Base-by-base conservation (phyloP, 2,888 invertebrate genomes). In the Cancer borealis region DNA sequence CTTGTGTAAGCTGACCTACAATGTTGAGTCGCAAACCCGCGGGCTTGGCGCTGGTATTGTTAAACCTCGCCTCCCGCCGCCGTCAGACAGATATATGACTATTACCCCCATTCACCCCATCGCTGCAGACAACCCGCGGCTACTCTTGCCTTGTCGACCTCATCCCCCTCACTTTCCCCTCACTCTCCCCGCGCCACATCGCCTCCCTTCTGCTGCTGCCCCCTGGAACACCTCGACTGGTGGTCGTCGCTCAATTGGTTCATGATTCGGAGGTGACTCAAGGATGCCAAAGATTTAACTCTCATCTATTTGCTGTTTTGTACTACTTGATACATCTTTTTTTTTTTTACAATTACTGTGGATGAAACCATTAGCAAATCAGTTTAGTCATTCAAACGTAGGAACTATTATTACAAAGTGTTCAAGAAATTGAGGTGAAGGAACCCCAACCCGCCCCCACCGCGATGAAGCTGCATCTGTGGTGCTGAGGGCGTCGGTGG, bases 221-320 rank as follows among this genome's bases (percentile, higher is more conserved):
- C 30, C 79, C 79, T 12, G 79, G 26, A 84, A 84, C 12, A 14
- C 79, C 30, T 84, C 14, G 39, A 14, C 10, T 26, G 79, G 39
- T 84, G 79, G 30, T 26, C 66, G 66, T 66, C 79, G 21, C 73
- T 84, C 79, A 30, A 84, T 84, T 84, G 79, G 79, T 30, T 84
- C 79, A 84, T 39, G 12, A 84, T 84, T 73, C 66, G n/a, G 21
- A 73, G 66, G n/a, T 73, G 66, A 73, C 66, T 12, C 30, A 26
- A 84, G 79, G 39, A 84, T 84, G 79, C 79, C 79, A 84, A 84
- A 84, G 79, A 84, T 39, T 84, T 73, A 73, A n/a, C 21, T 73
- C 66, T 73, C 66, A 73, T 73, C 66, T 73, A 6, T 73, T 73
- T n/a, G 66, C 21, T 73, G 30, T 21, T 84, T 12, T 84, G 79